Percentiles rank a stretch among this genome's conserved stretches.
phyloP scores from a whole-genome alignment of 2,113 vertebrate species.

The Montifringilla adamsi region DNA sequence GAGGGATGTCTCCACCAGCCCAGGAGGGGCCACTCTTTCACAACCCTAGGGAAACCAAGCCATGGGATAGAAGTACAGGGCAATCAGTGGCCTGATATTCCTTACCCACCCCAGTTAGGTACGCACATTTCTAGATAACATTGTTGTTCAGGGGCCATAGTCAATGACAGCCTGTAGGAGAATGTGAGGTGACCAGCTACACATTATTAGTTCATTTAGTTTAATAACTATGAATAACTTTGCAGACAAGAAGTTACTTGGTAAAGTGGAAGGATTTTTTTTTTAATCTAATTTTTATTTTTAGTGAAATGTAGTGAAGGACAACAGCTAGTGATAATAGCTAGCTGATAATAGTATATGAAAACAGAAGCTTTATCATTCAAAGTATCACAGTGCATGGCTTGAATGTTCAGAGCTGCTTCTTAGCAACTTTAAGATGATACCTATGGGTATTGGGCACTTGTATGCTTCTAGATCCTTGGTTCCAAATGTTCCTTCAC shows the following conservation, averaged over 20 bases:
- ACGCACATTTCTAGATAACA: background rate
- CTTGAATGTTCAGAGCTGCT: background rate
- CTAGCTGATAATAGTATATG: background rate
- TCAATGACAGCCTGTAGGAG: background rate
- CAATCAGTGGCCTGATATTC: background rate
- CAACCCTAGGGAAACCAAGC: background rate
- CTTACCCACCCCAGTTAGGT: background rate
- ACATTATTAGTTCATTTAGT: background rate
- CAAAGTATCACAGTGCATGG: background rate
- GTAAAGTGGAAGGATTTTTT: background rate
- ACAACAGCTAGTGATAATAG: background rate
- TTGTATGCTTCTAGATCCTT: background rate
- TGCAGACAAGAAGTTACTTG: background rate
- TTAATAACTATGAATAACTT: background rate
- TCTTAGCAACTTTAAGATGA: background rate
- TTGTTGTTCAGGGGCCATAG: background rate
- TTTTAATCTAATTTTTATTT: background rate
- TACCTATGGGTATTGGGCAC: background rate
- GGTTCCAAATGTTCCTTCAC: background rate
- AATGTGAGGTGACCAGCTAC: background rate
- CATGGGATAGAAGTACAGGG: background rate
- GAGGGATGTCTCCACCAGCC: background rate
- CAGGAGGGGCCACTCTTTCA: background rate
- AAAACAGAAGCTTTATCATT: background rate
- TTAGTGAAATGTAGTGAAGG: background rate